phyloP scores from a whole-genome alignment of 1,140 invertebrate species.

The Mylabris phalerata region DNA sequence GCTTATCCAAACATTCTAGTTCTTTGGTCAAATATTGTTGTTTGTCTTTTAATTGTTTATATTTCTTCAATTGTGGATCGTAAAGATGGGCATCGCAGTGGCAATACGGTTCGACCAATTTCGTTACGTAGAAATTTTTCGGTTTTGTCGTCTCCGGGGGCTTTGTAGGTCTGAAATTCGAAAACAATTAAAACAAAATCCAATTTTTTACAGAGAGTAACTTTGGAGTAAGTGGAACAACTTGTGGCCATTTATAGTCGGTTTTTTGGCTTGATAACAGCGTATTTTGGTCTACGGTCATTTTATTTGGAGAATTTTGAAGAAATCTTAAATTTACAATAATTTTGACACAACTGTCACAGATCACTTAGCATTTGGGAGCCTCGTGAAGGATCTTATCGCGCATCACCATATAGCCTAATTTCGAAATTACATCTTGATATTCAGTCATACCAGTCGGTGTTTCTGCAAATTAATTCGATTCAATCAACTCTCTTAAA shows the following conservation, averaged over 20 bases:
- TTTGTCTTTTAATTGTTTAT: slow-evolving; percentile 51
- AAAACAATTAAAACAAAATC: slow-evolving; percentile 13
- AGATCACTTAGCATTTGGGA: not conserved
- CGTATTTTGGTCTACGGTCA: slow-evolving; percentile 28
- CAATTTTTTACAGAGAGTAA: slow-evolving; percentile 23
- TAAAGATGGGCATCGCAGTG: slow-evolving; percentile 49
- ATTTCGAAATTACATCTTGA: slow-evolving; percentile 50
- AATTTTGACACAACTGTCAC: not conserved
- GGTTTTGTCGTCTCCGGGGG: slow-evolving; percentile 42
- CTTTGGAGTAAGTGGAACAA: slow-evolving; percentile 48
- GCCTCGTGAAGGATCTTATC: slow-evolving; percentile 44
- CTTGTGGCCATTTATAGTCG: slow-evolving; percentile 52
- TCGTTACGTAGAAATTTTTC: slow-evolving; percentile 36
- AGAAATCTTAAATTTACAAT: slow-evolving; percentile 9
- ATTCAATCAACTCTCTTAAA: slow-evolving; percentile 8
- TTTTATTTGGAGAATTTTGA: not conserved
- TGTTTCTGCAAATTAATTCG: slow-evolving; percentile 21
- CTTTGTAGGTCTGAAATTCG: slow-evolving; percentile 44
- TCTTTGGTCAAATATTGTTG: slow-evolving; percentile 49
- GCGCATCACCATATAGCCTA: slow-evolving; percentile 51
- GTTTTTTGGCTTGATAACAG: slow-evolving; percentile 45
- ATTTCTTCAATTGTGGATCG: slow-evolving; percentile 48
- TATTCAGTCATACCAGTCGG: slow-evolving; percentile 47
- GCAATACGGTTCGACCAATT: slow-evolving; percentile 47
- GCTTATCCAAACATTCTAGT: slow-evolving; percentile 43